Conservation (phyloP, 2,113 vertebrate species). For the Trichechus manatus region DNA sequence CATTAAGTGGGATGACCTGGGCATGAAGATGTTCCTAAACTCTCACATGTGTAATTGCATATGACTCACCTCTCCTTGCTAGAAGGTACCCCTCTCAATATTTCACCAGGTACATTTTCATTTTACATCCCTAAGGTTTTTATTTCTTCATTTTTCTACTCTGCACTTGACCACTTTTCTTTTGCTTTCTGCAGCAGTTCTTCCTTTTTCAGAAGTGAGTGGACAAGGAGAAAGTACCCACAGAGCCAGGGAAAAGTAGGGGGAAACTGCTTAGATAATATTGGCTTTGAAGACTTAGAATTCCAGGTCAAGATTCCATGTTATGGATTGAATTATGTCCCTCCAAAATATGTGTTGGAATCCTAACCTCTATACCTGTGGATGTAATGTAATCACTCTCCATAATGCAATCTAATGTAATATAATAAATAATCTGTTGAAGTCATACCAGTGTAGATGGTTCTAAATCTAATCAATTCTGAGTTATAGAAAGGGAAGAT, state of each 20-base stretch:
- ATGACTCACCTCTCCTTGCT: background rate
- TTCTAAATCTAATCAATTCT: no score
- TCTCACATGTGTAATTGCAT: fast-evolving
- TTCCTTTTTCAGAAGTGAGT: background rate
- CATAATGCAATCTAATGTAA: no score
- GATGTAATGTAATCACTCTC: no score
- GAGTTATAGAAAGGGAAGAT: no score
- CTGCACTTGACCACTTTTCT: background rate
- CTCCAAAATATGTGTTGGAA: no score
- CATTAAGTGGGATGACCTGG: background rate
- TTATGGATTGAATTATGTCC: no score
- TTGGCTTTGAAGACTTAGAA: background rate
- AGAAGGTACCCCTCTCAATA: background rate
- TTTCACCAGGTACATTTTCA: background rate
- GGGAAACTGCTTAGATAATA: background rate
- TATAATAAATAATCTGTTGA: no score
- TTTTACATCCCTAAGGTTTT: background rate
- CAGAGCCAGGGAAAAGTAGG: background rate
- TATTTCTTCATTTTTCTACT: background rate
- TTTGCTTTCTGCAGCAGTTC: background rate
- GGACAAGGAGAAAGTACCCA: background rate
- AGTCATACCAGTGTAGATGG: no score
- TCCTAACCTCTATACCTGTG: no score
- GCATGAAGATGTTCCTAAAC: background rate
- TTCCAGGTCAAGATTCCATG: background rate